Conservation (phyloP, 2,113 vertebrate genomes). For the Ardeotis arabs region DNA sequence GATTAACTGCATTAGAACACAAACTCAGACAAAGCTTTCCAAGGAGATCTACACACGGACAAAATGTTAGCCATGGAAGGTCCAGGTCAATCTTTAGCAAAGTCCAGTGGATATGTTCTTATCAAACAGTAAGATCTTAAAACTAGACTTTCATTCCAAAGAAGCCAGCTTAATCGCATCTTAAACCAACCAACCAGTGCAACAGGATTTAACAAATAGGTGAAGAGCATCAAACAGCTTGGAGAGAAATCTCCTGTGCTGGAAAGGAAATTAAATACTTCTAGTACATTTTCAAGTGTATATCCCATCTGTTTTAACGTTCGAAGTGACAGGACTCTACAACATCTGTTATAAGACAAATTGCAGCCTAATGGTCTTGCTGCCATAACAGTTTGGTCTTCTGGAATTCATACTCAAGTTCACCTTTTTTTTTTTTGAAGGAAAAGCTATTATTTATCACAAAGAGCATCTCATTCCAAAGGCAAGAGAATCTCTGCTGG, state of each 20-base stretch:
- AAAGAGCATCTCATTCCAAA: neutral
- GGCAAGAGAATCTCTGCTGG: neutral
- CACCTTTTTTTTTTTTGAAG: constrained; percentile 30
- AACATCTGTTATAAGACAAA: constrained; percentile 67
- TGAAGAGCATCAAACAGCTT: constrained; percentile 38
- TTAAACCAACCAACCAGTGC: constrained; percentile 17
- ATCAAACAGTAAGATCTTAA: neutral
- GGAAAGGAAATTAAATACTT: constrained; percentile 68
- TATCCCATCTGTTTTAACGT: constrained; percentile 66
- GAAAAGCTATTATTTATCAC: constrained; percentile 52
- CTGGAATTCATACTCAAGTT: constrained; percentile 49
- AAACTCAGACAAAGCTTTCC: constrained; percentile 33
- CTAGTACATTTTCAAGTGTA: constrained; percentile 54
- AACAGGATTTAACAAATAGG: constrained; percentile 35
- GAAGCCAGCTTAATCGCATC: neutral
- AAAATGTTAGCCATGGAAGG: neutral
- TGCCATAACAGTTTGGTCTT: constrained; percentile 53
- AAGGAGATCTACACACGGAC: neutral
- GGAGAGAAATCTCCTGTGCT: constrained; percentile 32
- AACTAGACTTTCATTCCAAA: neutral
- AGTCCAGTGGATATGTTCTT: neutral
- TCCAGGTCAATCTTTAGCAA: neutral
- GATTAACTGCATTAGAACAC: constrained; percentile 24
- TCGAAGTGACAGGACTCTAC: constrained; percentile 49
- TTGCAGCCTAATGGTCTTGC: constrained; percentile 52